phyloP scores from a whole-genome alignment of 2,113 vertebrate genomes.

The Neogobius melanostomus region DNA sequence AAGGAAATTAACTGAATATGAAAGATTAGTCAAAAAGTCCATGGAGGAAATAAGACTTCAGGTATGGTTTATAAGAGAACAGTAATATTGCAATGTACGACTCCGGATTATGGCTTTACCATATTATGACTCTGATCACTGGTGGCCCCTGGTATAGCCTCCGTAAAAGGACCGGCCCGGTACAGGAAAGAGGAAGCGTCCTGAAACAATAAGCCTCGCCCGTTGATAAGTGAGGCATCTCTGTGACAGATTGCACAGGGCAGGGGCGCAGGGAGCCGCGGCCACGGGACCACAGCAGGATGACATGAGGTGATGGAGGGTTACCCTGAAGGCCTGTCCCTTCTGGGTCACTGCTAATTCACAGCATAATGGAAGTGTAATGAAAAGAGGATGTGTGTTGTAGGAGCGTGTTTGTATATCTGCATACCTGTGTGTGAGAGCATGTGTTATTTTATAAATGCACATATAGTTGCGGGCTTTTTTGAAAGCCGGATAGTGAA shows the following conservation, averaged over 20 bases:
- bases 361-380: slow-evolving; percentile 7
- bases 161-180: slow-evolving; percentile 39
- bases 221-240: slow-evolving; percentile 69
- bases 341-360: slow-evolving; percentile 47
- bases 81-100: slow-evolving; percentile 19
- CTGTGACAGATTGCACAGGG: slow-evolving; percentile 55
- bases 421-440: neutral
- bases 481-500: too few species aligned
- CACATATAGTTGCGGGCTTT: neutral
- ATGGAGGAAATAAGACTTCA: too few species aligned
- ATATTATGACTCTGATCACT: neutral
- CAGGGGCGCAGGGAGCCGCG: slow-evolving; percentile 5
- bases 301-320: slow-evolving; percentile 11
- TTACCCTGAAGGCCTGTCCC: slow-evolving; percentile 51
- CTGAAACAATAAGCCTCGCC: slow-evolving; percentile 72
- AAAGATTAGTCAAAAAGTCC: too few species aligned
- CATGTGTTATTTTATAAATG: neutral
- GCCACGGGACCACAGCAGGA: slow-evolving; percentile 24
- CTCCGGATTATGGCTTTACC: slow-evolving; percentile 45
- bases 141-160: slow-evolving; percentile 1
- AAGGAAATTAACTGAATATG: too few species aligned
- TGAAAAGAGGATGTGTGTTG: slow-evolving; percentile 23
- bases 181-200: slow-evolving; percentile 77
- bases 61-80: too few species aligned
- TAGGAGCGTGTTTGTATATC: slow-evolving; percentile 1